Base-by-base conservation (phyloP, 2,888 invertebrate genomes). In the Thecophora atra region DNA sequence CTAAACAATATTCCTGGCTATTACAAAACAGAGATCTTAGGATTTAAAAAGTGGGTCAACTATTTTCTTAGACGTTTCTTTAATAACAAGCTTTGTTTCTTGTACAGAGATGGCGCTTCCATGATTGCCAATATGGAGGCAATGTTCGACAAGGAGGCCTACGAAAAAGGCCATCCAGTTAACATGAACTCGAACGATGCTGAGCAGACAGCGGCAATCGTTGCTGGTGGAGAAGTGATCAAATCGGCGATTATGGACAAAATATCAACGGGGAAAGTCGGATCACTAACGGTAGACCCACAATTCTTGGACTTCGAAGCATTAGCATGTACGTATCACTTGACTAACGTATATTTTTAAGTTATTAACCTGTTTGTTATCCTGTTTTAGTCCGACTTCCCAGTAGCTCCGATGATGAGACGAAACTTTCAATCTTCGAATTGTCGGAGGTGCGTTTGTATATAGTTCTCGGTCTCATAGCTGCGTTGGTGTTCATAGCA, bases 401-500 rank as follows among this genome's bases (percentile, higher is more conserved):
- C 0, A 73, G 77, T 51, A 80, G 81, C 64, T 37, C 70, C 24
- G 80, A 83, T 44, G 88, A 88, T 21, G 88, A 87, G 26, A 84
- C 86, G 47, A 64, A 87, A 3, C 79, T 80, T 71, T 84, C 87
- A 52, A 93, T 89, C 88, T 93, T 89, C 87, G 89, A 89, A 64
- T 83, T 92, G 62, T 91, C 93, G 0, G 91, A 91, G 80, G 91
- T 91, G 19, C 93, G 94, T 81, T 87, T 95, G 74, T 95, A 94
- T 88, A 92, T 94, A 74, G 94, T 96, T 56, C 88, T 94, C 73
- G 96, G 93, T 8, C 94, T 95, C 78, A 91, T 96, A 72, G 91
- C 90, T 0, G 95, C 95, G 0, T 86, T 97, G 58, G 88, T 96
- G 44, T 87, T 95, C 24, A 90, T 96, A 54, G 94, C 94, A 0